Percentiles rank a stretch among this genome's conserved stretches.
Evolutionary conservation across 2,113 vertebrate genomes (phyloP).

Genomic region (Cynocephalus volans): DNA sequence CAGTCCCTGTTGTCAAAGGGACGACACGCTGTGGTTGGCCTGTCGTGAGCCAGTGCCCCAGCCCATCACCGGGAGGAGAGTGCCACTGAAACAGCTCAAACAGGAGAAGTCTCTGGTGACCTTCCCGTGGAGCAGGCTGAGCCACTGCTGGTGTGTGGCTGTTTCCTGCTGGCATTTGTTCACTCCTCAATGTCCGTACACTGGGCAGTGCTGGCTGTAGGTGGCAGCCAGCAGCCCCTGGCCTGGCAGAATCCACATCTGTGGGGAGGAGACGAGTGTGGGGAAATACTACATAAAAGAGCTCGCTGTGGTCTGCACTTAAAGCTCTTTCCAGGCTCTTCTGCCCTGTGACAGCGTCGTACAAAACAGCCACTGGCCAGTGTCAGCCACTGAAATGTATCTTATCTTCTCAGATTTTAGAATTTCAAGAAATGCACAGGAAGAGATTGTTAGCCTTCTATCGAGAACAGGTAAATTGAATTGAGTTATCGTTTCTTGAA

Average conservation of each 20-base stretch:
- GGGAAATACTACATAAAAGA: not conserved
- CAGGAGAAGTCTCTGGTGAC: no score
- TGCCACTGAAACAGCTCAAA: no score
- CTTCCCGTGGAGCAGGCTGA: not conserved
- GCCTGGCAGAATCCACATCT: no score
- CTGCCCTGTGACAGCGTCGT: not conserved
- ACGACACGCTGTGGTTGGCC: no score
- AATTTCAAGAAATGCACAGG: constrained; percentile 94
- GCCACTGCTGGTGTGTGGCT: not conserved
- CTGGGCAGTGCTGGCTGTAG: no score
- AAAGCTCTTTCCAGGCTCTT: not conserved
- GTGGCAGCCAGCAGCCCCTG: not conserved
- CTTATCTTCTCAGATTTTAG: constrained; percentile 90
- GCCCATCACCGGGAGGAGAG: no score
- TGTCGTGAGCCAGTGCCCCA: no score
- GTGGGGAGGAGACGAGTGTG: not conserved
- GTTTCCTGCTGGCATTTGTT: not conserved
- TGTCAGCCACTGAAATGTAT: not conserved
- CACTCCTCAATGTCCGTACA: no score
- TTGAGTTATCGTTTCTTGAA: not conserved
- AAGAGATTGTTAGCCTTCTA: constrained; percentile 91
- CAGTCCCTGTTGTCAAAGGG: no score
- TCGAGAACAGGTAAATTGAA: constrained; percentile 90
- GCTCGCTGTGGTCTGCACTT: no score
- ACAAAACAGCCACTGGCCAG: not conserved